Conservation (phyloP, 2,113 vertebrate species). For the Forbesichthys agassizii region DNA sequence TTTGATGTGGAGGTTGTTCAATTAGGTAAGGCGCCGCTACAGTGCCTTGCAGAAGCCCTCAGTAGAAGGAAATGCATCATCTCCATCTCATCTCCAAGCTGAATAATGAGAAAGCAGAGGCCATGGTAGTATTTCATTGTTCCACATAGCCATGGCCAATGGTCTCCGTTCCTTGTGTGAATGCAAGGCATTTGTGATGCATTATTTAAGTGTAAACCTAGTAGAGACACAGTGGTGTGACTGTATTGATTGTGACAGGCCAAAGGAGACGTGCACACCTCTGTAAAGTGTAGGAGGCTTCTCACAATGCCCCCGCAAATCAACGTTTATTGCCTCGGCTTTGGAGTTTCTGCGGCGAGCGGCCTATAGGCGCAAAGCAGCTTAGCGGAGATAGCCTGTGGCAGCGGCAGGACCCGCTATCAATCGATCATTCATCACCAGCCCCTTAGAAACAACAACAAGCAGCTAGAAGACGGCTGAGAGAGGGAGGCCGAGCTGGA, state of each 20-base stretch:
- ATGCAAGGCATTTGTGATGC: conserved; percentile 62
- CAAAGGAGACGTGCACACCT: conserved; percentile 67
- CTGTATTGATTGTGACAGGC: conserved; percentile 70
- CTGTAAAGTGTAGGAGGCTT: conserved; percentile 69
- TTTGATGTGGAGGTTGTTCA: conserved; percentile 59
- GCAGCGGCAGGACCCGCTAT: conserved; percentile 60
- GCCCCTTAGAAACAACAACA: conserved; percentile 72
- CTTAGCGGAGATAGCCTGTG: conserved; percentile 62
- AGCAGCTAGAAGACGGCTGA: conserved; percentile 53
- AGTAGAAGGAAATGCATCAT: conserved; percentile 38
- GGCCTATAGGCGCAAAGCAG: conserved; percentile 66
- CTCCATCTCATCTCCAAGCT: conserved; percentile 22
- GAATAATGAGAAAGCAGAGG: conserved; percentile 38
- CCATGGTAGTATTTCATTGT: conserved; percentile 53
- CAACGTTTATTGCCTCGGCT: conserved; percentile 70
- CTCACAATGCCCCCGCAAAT: conserved; percentile 68
- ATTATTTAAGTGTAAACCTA: conserved; percentile 72
- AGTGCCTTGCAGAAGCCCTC: conserved; percentile 45
- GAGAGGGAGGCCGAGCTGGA: conserved; percentile 43
- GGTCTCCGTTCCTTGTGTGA: conserved; percentile 53
- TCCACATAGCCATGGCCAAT: conserved; percentile 48
- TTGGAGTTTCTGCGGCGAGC: conserved; percentile 64
- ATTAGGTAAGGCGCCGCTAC: conserved; percentile 58
- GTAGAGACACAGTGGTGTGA: conserved; percentile 55
- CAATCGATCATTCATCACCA: conserved; percentile 72